Evolutionary conservation across 2,888 invertebrate species (phyloP), one percentile per base, ranked within the genome.

Genomic region (Zeuzera pyrina): DNA sequence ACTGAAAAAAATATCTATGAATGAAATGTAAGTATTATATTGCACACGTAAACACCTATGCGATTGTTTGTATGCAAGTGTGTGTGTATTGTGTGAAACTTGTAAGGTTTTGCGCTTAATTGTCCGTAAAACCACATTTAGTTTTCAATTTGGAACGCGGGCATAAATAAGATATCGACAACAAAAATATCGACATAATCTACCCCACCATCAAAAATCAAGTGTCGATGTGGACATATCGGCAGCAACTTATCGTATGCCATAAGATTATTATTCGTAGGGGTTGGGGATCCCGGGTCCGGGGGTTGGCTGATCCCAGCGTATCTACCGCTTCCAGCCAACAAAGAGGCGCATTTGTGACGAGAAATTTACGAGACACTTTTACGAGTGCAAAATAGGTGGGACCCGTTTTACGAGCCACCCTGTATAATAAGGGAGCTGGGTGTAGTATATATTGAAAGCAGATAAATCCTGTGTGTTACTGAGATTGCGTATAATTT

Each of bases 341-440:
- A 74, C 74, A 73, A 73, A 67, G 71, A 59, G 58, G 42, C 52
- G 68, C 71, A 73, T 71, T 76, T 73, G 76, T 69, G 74, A 67
- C 65, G 62, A 49, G 49, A 60, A 76, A 74, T 77, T 77, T 79
- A 78, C 70, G 78, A 70, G 68, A 50, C 68, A 62, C 64, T 70
- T 77, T 78, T 78, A 78, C 70, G 78, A 71, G 66, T 72, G 72
- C 71, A 60, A 72, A 78, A 76, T 74, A 76, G 74, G 73, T 76
- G 62, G 74, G 69, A 58, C 63, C 56, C 63, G 57, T 52, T 71
- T 76, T 72, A 68, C 55, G 72, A 64, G 38, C 60, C 64, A 62
- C 61, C 71, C 73, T 55, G 69, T 61, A 65, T 71, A 71, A 70
- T 69, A 15, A 8, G 28, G 19, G 19, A 19, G 15, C 28, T 15